Evolutionary conservation across 2,888 invertebrate species (phyloP).

Genomic region (Cerceris ruficornis): DNA sequence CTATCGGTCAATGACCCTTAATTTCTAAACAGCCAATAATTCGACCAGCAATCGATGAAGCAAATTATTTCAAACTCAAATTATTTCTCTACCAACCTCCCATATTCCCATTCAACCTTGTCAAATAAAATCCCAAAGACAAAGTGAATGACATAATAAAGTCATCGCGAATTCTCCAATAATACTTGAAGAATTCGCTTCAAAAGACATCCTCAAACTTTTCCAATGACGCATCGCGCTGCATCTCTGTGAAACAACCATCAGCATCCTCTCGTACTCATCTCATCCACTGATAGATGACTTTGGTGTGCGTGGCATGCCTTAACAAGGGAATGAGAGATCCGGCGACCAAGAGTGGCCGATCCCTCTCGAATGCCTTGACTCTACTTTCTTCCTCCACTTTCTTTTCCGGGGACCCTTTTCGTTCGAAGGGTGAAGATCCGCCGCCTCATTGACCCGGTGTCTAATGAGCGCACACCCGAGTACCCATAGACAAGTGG

Average conservation of each 20-base stretch:
- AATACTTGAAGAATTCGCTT: too few species aligned
- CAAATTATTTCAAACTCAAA: too few species aligned
- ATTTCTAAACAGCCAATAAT: too few species aligned
- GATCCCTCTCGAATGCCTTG: slow-evolving; percentile 50
- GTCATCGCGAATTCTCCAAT: too few species aligned
- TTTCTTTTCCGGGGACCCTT: slow-evolving; percentile 33
- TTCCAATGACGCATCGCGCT: neutral
- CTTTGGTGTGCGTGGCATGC: slow-evolving; percentile 30
- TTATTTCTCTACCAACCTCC: too few species aligned
- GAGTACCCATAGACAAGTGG: slow-evolving; percentile 71
- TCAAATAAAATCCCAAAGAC: too few species aligned
- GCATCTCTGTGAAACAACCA: neutral
- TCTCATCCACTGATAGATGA: slow-evolving; percentile 14
- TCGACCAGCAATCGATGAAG: too few species aligned
- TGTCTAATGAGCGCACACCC: slow-evolving; percentile 75
- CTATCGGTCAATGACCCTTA: too few species aligned
- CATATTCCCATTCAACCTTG: too few species aligned
- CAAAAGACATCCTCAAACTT: too few species aligned
- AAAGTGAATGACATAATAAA: too few species aligned
- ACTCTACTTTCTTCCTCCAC: slow-evolving; percentile 21
- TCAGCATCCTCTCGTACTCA: neutral
- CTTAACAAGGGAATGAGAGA: slow-evolving; percentile 41
- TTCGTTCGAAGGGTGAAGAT: slow-evolving; percentile 58
- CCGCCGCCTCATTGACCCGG: slow-evolving; percentile 74
- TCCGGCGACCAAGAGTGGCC: slow-evolving; percentile 29